Conservation (phyloP, 1,140 invertebrate genomes). For the Diachasma alloeum region DNA sequence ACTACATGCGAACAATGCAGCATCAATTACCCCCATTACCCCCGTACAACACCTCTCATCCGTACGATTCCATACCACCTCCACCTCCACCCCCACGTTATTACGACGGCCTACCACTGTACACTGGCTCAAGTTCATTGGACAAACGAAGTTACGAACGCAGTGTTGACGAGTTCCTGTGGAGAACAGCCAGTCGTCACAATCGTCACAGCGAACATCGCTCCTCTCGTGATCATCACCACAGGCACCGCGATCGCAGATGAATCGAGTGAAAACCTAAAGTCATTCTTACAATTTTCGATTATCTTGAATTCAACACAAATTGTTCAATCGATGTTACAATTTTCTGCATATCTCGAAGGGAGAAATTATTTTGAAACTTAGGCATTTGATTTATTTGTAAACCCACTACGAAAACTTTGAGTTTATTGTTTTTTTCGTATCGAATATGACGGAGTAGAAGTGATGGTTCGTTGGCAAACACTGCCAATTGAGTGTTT, state of each 20-base stretch:
- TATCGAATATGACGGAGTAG: background rate
- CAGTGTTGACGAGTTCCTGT: slow-evolving; percentile 89
- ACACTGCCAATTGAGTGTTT: background rate
- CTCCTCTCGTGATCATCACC: slow-evolving; percentile 60
- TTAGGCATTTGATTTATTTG: background rate
- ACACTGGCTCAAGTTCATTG: slow-evolving; percentile 66
- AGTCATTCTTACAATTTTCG: slow-evolving; percentile 12
- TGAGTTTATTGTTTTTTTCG: background rate
- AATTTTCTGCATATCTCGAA: background rate
- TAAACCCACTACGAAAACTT: background rate
- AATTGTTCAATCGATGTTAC: no score
- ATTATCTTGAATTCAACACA: no score
- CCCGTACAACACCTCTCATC: slow-evolving; percentile 72
- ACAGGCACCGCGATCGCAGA: slow-evolving; percentile 63
- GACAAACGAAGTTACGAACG: slow-evolving; percentile 86
- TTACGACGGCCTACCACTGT: slow-evolving; percentile 78
- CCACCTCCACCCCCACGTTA: slow-evolving; percentile 78
- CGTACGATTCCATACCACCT: slow-evolving; percentile 76
- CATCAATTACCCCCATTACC: slow-evolving; percentile 79
- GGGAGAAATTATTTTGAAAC: background rate
- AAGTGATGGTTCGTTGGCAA: background rate
- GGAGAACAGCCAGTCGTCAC: slow-evolving; percentile 73
- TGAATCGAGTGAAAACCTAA: slow-evolving; percentile 36
- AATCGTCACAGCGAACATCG: slow-evolving; percentile 56
- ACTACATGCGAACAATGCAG: slow-evolving; percentile 84